Conservation (phyloP, 2,797 vertebrate genomes). For the Hypotaenidia philippensis region DNA sequence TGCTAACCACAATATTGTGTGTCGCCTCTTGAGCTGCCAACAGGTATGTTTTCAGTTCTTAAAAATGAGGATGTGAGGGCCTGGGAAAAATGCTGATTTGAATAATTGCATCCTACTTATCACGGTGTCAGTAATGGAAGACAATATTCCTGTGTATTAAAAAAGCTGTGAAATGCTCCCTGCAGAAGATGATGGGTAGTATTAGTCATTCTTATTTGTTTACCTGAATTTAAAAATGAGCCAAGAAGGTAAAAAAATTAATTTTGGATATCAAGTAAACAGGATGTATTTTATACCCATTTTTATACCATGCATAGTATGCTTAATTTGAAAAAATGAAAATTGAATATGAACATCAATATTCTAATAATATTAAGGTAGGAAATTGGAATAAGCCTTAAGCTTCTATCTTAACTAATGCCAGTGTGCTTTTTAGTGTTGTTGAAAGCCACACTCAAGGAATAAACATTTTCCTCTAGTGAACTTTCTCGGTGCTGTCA, state of each 20-base stretch:
- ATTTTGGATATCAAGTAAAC: constrained; percentile 1
- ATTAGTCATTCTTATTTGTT: constrained; percentile 35
- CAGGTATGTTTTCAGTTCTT: not conserved
- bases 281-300: constrained; percentile 53
- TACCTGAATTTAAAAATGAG: constrained; percentile 41
- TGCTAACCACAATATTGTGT: not conserved
- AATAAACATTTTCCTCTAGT: not conserved
- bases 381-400: constrained; percentile 52
- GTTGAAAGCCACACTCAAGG: constrained; percentile 39
- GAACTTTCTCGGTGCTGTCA: not conserved
- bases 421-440: constrained; percentile 5
- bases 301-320: constrained; percentile 2
- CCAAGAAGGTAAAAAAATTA: not conserved
- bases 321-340: constrained; percentile 62
- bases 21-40: not conserved
- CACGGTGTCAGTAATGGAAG: not conserved
- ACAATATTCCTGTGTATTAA: not conserved
- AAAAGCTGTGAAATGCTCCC: constrained; percentile 30
- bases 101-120: constrained; percentile 1
- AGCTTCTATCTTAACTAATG: constrained; percentile 55
- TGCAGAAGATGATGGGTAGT: not conserved
- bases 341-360: constrained; percentile 50
- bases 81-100: constrained; percentile 22
- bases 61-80: constrained; percentile 12
- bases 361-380: constrained; percentile 66